Base-by-base conservation (phyloP, 2,113 vertebrate species). In the Cricetomys ansorgei region DNA sequence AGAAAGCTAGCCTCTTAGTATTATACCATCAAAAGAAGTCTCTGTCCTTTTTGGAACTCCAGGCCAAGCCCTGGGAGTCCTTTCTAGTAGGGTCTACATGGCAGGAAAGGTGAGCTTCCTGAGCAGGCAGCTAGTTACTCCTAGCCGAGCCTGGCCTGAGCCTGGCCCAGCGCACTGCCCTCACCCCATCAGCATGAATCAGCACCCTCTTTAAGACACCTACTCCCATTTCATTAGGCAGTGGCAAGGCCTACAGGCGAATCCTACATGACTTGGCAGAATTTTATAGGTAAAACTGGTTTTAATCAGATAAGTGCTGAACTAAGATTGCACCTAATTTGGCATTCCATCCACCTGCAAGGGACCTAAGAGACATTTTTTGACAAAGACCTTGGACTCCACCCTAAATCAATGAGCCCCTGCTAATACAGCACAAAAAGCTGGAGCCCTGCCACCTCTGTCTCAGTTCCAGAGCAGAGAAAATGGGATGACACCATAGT, bases 211-310 rank as follows among this genome's bases (percentile, higher is more conserved):
- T 7, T 16, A 62, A 53, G 40, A 69, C 67, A 69, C 31, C 31
- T 81, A 15, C 59, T 89, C 45, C 69, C 76, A 8, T 88, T 50
- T 59, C 64, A 55, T 65, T 65, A 89, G 86, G 80, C 69, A 48
- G 57, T n/a, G 40, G 45, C 4, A 0, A 81, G 86, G 37, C 72
- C 89, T 64, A n/a, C 67, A 73, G 55, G 48, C 86, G 83, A 55
- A 76, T 72, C 70, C 40, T 88, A 34, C 45, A 3, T 86, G 83
- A 83, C 43, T 87, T 95, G 69, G 83, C 88, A 88, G 50, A 92
- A 70, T 15, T 12, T 27, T 77, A 29, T n/a, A 55, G 45, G 70
- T 92, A 91, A 90, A 73, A 64, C 69, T 27, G 62, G 84, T 55
- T 91, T 48, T 45, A 80, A 34, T 83, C 75, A 92, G 62, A 25